phyloP scores from a whole-genome alignment of 2,113 vertebrate genomes.

The Cryptotis parvus region DNA sequence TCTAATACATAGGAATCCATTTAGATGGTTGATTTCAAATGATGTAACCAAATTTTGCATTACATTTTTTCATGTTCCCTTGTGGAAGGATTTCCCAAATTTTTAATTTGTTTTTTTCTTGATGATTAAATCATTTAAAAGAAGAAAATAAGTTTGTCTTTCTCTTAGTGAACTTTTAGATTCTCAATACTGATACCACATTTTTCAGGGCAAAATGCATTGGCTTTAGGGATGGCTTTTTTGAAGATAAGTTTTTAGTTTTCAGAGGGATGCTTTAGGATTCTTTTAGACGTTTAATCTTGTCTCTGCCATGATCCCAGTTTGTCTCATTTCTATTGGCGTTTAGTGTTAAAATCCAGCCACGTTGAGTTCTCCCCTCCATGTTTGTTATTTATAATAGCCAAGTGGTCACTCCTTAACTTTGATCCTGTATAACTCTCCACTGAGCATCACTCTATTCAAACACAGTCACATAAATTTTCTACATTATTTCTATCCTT shows the following conservation, averaged over 20 bases:
- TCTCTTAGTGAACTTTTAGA: neutral
- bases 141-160: neutral
- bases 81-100: constrained; percentile 19
- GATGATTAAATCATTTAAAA: constrained; percentile 37
- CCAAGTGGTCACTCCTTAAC: constrained; percentile 15
- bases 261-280: no score
- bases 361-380: neutral
- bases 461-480: constrained; percentile 38
- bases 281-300: neutral
- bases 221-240: neutral
- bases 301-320: neutral
- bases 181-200: neutral
- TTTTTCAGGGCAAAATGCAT: neutral
- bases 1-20: neutral
- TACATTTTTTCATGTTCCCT: constrained; percentile 16
- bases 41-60: neutral
- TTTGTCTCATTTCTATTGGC: neutral
- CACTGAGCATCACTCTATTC: neutral
- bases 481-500: constrained; percentile 2
- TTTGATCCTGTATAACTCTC: constrained; percentile 16
- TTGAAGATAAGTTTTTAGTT: neutral
- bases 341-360: neutral
- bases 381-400: constrained; percentile 29
- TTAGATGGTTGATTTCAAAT: constrained; percentile 6
- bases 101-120: neutral